Percentiles rank a stretch among this genome's conserved stretches.
Conservation (phyloP, 2,888 invertebrate genomes). For the Shargacucullia verbasci region DNA sequence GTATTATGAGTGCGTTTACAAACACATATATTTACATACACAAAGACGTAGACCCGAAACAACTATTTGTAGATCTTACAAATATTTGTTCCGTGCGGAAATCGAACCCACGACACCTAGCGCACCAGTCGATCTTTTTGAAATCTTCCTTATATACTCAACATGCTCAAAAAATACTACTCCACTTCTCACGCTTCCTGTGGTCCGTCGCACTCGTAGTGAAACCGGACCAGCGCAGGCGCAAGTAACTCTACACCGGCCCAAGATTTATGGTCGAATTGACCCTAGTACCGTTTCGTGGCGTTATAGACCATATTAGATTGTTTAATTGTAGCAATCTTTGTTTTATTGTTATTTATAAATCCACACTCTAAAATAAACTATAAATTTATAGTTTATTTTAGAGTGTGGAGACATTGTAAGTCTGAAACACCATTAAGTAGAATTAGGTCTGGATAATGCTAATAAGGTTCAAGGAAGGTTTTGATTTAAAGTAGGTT, state of each 20-base stretch:
- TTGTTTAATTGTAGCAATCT: constrained; percentile 41
- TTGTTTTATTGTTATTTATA: constrained; percentile 38
- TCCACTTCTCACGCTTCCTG: constrained; percentile 64
- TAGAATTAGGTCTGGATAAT: too few relatives aligned
- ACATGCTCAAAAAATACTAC: constrained; percentile 19
- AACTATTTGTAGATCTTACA: too few relatives aligned
- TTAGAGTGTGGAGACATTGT: neutral
- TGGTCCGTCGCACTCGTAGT: constrained; percentile 60
- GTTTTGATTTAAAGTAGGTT: too few relatives aligned
- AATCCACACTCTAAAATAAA: constrained; percentile 1
- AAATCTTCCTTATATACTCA: neutral
- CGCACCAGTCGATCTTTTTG: too few relatives aligned
- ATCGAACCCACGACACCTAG: too few relatives aligned
- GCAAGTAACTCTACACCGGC: constrained; percentile 63
- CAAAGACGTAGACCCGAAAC: too few relatives aligned
- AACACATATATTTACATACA: too few relatives aligned
- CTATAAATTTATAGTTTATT: constrained; percentile 5
- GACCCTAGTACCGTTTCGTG: constrained; percentile 47
- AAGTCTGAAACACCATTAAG: too few relatives aligned
- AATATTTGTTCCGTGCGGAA: too few relatives aligned
- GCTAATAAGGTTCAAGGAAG: too few relatives aligned
- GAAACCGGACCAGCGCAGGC: constrained; percentile 53
- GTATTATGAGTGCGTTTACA: too few relatives aligned
- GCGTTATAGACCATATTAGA: constrained; percentile 20
- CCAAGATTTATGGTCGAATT: constrained; percentile 59